These are phyloP conservation scores for Halichoerus grypus DNA, from an alignment of 2,113 vertebrate species.

Conservation along the genomic window DNA sequence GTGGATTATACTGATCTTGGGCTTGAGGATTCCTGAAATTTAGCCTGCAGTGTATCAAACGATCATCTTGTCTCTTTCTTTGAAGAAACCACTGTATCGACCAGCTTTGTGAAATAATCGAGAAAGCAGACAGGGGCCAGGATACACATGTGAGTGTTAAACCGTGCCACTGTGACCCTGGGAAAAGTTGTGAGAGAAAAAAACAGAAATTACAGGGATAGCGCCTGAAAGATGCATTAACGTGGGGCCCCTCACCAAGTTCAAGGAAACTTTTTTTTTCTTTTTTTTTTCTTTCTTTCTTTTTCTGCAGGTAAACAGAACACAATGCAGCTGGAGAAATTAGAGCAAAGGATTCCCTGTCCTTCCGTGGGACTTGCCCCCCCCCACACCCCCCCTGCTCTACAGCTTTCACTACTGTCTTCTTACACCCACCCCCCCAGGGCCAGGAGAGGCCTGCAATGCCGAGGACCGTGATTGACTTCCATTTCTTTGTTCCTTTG, in stretches of 20 bases:
- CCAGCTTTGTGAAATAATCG: slow-evolving; percentile 73
- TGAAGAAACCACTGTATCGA: slow-evolving; percentile 60
- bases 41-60: neutral
- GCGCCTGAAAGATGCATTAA: slow-evolving; percentile 72
- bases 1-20: slow-evolving; percentile 32
- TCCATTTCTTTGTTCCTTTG: slow-evolving; percentile 79
- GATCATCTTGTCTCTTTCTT: neutral
- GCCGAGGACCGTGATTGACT: slow-evolving; percentile 71
- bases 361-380: slow-evolving; percentile 13
- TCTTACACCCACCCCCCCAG: slow-evolving; percentile 48
- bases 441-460: slow-evolving; percentile 77
- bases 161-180: slow-evolving; percentile 57
- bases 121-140: slow-evolving; percentile 73
- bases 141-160: slow-evolving; percentile 1
- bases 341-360: slow-evolving; percentile 82
- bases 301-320: slow-evolving; percentile 82
- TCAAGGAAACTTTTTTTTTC: slow-evolving; percentile 59
- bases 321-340: slow-evolving; percentile 83
- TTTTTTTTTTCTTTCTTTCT: neutral
- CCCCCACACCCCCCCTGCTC: slow-evolving; percentile 78
- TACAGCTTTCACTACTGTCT: slow-evolving; percentile 70
- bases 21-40: slow-evolving; percentile 5
- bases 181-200: slow-evolving; percentile 73
- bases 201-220: slow-evolving; percentile 75
- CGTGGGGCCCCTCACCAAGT: slow-evolving; percentile 59